Evolutionary conservation across 1,140 invertebrate genomes (phyloP), one percentile per base, ranked within the genome.

Genomic region (Lucilia sericata): DNA sequence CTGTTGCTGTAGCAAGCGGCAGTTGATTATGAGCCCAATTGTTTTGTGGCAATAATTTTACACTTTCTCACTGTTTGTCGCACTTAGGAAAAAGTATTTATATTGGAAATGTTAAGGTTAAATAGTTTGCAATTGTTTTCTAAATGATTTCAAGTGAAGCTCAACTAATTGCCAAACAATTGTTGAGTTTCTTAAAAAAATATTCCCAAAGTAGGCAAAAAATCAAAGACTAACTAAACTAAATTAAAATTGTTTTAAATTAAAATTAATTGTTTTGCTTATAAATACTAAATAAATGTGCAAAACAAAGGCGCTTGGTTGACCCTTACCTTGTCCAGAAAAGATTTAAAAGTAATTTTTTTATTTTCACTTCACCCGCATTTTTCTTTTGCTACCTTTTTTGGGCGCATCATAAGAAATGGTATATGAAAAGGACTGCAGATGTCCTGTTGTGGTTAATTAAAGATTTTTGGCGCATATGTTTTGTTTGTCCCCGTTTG

Each of bases 21-120:
- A 12, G 74, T 34, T 34, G 74, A 36, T 76, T n/a, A 76, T 17
- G 34, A 34, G 74, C 1, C 12, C 74, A 42, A 14, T 42, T 76
- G 74, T 76, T 76, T 76, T 76, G 36, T 76, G 34, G 74, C 74
- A 76, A 76, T 76, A 76, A 76, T 76, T 76, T 76, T 76, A 76
- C 74, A 76, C 74, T 76, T 76, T 76, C 74, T 76, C 74, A 30
- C 74, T 19, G 34, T 36, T 76, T 19, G 34, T 36, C 30, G 34
- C 70, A 2, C 19, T 25, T 13, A 74, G 34, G 74, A 13, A 25
- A 21, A 25, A 30, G 25, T 75, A 75, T 76, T 76, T 76, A 34
- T 76, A 76, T 76, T 76, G 74, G 34, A 76, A 76, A 76, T 76
- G 36, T 76, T 76, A 76, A 76, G 74, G 74, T 76, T 76, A 76